Evolutionary conservation across 2,113 vertebrate genomes (phyloP), one percentile per base, ranked within the genome.

Genomic region (Greenwoodochromis staneri): DNA sequence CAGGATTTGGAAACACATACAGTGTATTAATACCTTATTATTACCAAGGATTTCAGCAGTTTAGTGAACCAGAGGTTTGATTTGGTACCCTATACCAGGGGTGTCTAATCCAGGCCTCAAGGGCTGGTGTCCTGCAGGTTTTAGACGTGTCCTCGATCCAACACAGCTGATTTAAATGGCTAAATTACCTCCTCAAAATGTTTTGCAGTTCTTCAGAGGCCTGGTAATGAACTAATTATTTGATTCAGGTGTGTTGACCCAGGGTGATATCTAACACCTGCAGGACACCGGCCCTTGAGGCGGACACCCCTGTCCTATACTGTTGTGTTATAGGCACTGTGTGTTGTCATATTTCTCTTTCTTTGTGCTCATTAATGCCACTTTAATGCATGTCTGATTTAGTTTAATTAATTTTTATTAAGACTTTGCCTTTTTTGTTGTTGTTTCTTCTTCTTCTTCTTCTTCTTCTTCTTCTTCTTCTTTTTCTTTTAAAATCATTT

Each of bases 231-330:
- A 63, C 16, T 36, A 63, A 36, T 34, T 34, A 34, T 11, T 63
- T 63, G 9, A 63, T 19, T 63, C 59, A 36, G 59, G 0, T 63
- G 16, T 2, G 29, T 4, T 36, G 59, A 36, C 29, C 16, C 9
- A 63, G 59, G 59, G 59, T 63, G 59, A 19, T 0, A 34, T 19
- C 59, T 2, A 63, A 34, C 4, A 63, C 59, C 6, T 34, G 59
- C 59, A 63, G 59, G 16, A 34, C 9, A 34, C 0, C 3, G 2
- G 57, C 16, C 59, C 59, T 63, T 19, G 29, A 61, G 57, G 29
- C 0, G 0, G 9, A 61, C 16, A 34, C 1, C 16, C 9, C 29
- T 36, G 29, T 19, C 31, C 0, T 49, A 12, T 19, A 49, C 45
- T 78, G 4, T 45, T 76, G 10, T 27, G 14, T 47, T 47, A 47